Evolutionary conservation across 2,888 invertebrate species (phyloP).

Genomic region (Mechanitis mazaeus): DNA sequence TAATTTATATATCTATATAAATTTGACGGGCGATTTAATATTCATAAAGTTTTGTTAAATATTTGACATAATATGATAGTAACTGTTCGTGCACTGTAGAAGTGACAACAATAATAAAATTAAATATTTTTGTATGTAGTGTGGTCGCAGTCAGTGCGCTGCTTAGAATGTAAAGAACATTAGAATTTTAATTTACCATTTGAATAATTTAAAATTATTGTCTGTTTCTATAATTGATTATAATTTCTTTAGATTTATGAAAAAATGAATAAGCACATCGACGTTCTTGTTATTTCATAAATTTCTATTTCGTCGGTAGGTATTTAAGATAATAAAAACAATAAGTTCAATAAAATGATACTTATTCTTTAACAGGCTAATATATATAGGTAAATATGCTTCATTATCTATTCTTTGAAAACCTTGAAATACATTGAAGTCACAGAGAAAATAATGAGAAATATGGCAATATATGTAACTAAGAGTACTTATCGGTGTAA

Average conservation of each 20-base stretch:
- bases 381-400: neutral
- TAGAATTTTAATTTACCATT: neutral
- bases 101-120: too few relatives aligned
- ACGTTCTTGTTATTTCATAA: too few relatives aligned
- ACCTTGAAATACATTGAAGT: constrained; percentile 3
- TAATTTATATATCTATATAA: too few relatives aligned
- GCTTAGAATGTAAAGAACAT: neutral
- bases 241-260: neutral
- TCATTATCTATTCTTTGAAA: neutral
- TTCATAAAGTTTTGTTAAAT: too few relatives aligned
- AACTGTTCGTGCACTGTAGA: too few relatives aligned
- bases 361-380: neutral
- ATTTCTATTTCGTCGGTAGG: too few relatives aligned
- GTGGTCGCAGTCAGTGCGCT: neutral
- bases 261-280: too few relatives aligned
- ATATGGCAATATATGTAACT: neutral
- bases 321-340: neutral
- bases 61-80: too few relatives aligned
- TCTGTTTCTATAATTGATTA: neutral
- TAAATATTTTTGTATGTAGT: too few relatives aligned
- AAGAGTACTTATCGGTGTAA: too few relatives aligned
- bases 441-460: neutral
- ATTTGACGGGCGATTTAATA: too few relatives aligned
- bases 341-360: neutral
- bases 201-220: neutral